These are phyloP conservation scores for Oncorhynchus kisutch DNA, from an alignment of 2,113 vertebrate species.

Conservation along the genomic window DNA sequence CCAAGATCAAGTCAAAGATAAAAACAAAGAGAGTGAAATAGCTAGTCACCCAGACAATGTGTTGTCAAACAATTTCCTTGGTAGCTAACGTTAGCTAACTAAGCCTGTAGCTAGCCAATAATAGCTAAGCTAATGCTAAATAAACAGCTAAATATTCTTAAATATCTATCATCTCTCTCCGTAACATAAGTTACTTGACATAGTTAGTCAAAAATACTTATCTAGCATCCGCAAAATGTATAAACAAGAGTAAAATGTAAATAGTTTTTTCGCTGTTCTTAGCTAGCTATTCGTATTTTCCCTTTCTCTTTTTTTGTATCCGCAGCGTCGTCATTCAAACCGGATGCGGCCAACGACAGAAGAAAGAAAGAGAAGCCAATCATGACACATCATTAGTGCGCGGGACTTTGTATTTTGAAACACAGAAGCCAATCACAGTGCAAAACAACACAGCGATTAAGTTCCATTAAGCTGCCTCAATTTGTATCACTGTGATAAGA, in stretches of 20 bases:
- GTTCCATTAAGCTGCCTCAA: too few relatives aligned
- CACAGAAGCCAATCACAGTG: neutral
- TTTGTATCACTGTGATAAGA: too few relatives aligned
- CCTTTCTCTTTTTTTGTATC: conserved; percentile 67
- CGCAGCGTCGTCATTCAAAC: conserved; percentile 68
- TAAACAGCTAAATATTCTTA: conserved; percentile 6
- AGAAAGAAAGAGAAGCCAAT: conserved; percentile 63
- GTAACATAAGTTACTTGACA: neutral
- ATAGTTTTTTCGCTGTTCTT: conserved; percentile 54
- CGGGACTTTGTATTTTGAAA: conserved; percentile 61
- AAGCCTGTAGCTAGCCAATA: conserved; percentile 5
- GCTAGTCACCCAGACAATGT: conserved; percentile 21
- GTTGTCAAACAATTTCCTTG: conserved; percentile 14
- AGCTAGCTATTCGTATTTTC: conserved; percentile 55
- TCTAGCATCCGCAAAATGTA: neutral
- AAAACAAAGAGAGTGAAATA: conserved; percentile 3
- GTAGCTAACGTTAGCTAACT: conserved; percentile 16
- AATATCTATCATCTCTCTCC: conserved; percentile 30
- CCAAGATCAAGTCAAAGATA: conserved; percentile 12
- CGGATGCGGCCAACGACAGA: conserved; percentile 72
- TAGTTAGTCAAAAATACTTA: neutral
- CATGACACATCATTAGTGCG: conserved; percentile 42
- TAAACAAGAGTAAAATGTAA: neutral
- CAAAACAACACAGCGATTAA: neutral
- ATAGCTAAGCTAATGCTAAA: neutral